Base-by-base conservation (phyloP, 2,113 vertebrate species). In the Numenius arquata region DNA sequence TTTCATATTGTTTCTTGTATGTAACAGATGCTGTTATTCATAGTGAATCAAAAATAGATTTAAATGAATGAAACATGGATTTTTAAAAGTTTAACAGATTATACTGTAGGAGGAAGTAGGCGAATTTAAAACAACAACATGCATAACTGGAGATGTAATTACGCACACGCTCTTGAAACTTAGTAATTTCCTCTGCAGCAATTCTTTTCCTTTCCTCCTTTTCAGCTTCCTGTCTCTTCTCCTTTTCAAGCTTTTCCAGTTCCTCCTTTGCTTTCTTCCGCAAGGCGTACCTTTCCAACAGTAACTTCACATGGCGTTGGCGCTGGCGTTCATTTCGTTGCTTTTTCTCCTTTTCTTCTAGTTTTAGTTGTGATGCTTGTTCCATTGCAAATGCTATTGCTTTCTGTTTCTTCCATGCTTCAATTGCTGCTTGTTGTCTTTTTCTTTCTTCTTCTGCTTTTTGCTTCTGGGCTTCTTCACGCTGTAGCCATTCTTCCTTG, bases 111-210 rank as follows among this genome's bases (percentile, higher is more conserved):
- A 78, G 10, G 30, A 89, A 17, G 7, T 15, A 73, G 6, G 2
- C 0, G 3, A 63, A 81, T 84, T 80, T 77, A 41, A 55, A 71
- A 67, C 15, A 32, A 85, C 1, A 4, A 40, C 7, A 19, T 18
- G 14, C 36, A 36, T 41, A 66, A 89, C 25, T 47, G 41, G 58
- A 80, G 30, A 77, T 23, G 4, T 52, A 59, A 50, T 62, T 86
- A 98, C 97, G 53, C 82, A 99, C 99, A 97, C 96, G 97, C 77
- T 99, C 96, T 94, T 98, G 98, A 95, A 99, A 99, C 74, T 88
- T 98, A 50, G 95, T 97, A 66, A 99, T 99, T 96, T 96, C 96
- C 84, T 97, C 97, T 65, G 96, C 82, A 53, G 98, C 97, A 50
- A 61, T 96, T 95, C 92, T 98, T 92, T 96, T 98, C 81, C 88